Percentiles rank a stretch among this genome's conserved stretches.
phyloP scores from a whole-genome alignment of 2,797 vertebrate species.

The Rallus crepitans region DNA sequence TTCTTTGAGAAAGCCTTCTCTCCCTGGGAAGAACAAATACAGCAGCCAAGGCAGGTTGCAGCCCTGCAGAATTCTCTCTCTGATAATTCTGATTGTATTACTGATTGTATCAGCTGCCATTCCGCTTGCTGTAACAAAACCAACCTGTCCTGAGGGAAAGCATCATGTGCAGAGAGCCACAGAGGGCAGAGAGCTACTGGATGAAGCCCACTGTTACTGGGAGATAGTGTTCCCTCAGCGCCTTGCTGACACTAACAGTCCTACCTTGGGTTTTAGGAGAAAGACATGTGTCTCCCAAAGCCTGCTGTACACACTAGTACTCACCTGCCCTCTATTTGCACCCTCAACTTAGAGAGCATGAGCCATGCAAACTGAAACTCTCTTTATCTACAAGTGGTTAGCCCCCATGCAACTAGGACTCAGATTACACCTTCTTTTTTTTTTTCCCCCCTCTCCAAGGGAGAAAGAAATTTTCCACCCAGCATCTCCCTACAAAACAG shows the following conservation, averaged over 20 bases:
- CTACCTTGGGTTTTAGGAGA: not conserved
- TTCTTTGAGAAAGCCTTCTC: constrained; percentile 37
- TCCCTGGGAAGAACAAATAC: constrained; percentile 77
- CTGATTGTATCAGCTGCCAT: constrained; percentile 38
- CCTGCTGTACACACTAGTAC: not conserved
- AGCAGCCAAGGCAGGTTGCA: not conserved
- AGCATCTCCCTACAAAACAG: not conserved
- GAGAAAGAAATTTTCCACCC: not conserved
- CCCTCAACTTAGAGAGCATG: not conserved
- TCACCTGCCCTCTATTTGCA: not conserved
- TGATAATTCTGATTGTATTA: not conserved
- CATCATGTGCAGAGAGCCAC: not conserved
- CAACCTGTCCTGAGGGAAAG: not conserved
- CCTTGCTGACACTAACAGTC: not conserved
- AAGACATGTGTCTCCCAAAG: not conserved
- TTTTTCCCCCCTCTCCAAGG: too few relatives aligned
- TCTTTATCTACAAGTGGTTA: not conserved
- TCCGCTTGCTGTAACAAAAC: not conserved
- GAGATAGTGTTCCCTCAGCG: not conserved
- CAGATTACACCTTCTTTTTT: not conserved
- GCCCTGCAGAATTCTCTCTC: not conserved
- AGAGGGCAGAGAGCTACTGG: not conserved
- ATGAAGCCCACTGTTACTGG: not conserved
- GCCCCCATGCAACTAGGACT: not conserved
- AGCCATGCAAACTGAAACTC: not conserved